Conservation (phyloP, 2,113 vertebrate species). For the Camelus bactrianus region DNA sequence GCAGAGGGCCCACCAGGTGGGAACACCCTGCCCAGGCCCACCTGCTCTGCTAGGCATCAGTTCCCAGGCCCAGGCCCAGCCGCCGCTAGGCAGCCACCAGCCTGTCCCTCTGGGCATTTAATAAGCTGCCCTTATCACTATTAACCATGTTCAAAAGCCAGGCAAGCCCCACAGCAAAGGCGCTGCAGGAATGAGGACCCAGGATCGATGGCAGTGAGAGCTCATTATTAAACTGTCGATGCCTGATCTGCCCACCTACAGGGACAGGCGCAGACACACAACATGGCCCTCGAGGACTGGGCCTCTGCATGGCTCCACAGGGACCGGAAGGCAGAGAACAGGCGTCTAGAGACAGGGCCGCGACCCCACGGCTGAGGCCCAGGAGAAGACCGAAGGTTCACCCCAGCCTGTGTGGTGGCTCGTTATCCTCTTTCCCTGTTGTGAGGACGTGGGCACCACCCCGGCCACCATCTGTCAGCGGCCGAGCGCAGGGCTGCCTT, state of each 20-base stretch:
- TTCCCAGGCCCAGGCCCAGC: not conserved
- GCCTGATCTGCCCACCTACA: constrained; percentile 69
- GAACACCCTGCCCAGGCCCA: not conserved
- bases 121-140: constrained; percentile 55
- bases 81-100: not conserved
- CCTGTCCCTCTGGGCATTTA: constrained; percentile 38
- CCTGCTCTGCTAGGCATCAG: not conserved
- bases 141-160: constrained; percentile 62
- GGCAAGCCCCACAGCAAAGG: constrained; percentile 52
- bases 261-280: constrained; percentile 61
- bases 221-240: constrained; percentile 87
- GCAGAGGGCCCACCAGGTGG: not conserved
- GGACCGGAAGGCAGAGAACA: too few relatives aligned
- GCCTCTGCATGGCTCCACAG: not conserved
- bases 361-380: not conserved
- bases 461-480: rapidly evolving
- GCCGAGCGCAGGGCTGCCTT: not conserved
- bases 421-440: too few relatives aligned
- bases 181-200: not conserved
- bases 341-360: not conserved
- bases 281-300: not conserved
- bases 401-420: not conserved
- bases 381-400: rapidly evolving
- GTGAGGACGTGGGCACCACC: not conserved
- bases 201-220: constrained; percentile 57